phyloP scores from a whole-genome alignment of 2,888 invertebrate species.

The Metallyticus violacea region DNA sequence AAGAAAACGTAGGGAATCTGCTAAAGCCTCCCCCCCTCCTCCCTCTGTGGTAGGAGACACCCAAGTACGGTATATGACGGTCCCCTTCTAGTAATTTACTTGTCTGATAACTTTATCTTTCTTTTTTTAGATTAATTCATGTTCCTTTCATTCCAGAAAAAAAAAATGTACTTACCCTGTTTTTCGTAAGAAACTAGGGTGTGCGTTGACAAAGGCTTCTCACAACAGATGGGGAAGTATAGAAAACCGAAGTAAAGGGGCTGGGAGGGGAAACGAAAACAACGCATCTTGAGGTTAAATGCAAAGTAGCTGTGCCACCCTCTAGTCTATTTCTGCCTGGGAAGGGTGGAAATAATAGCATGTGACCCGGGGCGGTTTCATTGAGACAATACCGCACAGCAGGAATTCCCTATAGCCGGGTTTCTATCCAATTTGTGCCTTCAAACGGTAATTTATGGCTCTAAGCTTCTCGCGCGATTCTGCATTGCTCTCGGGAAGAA shows the following conservation, averaged over 20 bases:
- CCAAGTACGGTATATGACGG: background rate
- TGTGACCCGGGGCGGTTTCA: background rate
- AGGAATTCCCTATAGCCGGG: background rate
- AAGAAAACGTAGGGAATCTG: no score
- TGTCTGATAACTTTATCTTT: background rate
- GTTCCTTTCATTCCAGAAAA: no score
- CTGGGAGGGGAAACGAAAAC: background rate
- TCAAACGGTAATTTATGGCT: background rate
- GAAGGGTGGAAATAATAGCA: background rate
- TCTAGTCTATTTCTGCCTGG: no score
- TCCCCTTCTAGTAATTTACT: background rate
- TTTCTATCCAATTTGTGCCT: background rate
- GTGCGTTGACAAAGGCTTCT: background rate
- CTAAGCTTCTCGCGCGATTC: background rate
- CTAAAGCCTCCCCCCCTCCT: no score
- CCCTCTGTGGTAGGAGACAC: background rate
- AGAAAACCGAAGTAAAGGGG: background rate
- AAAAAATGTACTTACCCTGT: background rate
- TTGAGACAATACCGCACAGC: background rate
- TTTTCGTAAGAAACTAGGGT: background rate
- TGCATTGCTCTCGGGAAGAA: no score
- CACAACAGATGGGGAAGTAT: background rate
- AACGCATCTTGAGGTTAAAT: background rate
- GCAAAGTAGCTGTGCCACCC: background rate
- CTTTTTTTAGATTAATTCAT: background rate